Percentiles rank a stretch among this genome's conserved stretches.
Conservation (phyloP, 1,140 invertebrate genomes). For the Brachionus calyciflorus region DNA sequence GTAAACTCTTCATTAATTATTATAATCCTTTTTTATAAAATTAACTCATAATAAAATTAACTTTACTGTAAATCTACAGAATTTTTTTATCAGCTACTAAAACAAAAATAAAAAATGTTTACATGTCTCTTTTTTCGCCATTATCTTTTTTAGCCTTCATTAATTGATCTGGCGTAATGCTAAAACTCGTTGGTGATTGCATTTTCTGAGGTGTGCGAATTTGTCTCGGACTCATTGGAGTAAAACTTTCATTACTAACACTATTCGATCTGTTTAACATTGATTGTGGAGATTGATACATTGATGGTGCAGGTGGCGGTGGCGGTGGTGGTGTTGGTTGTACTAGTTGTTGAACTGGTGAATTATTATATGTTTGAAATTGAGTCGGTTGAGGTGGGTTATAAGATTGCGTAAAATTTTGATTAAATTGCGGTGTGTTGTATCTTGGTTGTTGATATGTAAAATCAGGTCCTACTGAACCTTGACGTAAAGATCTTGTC, state of each 20-base stretch:
- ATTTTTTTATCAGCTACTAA: too few species aligned
- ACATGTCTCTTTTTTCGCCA: slow-evolving; percentile 39
- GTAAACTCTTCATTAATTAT: too few species aligned
- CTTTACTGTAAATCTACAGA: too few species aligned
- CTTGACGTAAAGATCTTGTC: neutral
- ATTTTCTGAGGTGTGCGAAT: neutral
- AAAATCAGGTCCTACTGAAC: neutral
- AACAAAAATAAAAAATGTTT: neutral
- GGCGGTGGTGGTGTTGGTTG: neutral
- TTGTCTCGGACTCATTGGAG: neutral
- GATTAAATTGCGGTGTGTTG: neutral
- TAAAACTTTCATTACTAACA: slow-evolving; percentile 8
- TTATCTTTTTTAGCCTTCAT: neutral
- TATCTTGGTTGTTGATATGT: slow-evolving; percentile 6
- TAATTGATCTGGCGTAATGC: neutral
- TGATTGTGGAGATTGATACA: neutral
- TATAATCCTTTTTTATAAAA: too few species aligned
- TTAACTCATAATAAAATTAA: too few species aligned
- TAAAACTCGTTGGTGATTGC: neutral
- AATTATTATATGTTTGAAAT: slow-evolving; percentile 11
- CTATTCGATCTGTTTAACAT: neutral
- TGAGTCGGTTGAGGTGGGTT: slow-evolving; percentile 18
- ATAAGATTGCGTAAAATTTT: neutral
- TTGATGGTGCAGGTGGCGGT: neutral
- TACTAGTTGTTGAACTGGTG: neutral